Evolutionary conservation across 2,888 invertebrate species (phyloP), one percentile per base, ranked within the genome.

Genomic region (Metallyticus violacea): DNA sequence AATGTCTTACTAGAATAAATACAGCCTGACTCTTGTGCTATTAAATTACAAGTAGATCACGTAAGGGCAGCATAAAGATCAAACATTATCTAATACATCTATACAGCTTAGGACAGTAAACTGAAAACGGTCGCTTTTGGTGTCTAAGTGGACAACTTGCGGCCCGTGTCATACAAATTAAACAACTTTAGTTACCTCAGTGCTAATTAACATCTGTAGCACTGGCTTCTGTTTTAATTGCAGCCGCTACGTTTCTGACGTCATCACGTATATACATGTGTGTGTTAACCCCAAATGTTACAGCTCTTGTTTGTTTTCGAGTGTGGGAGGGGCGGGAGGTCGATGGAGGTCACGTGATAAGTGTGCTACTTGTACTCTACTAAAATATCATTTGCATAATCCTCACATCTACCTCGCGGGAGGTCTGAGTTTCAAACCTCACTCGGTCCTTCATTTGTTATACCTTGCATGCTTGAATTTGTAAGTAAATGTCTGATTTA

Each of bases 131-230:
- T 62, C 40, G 83, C 25, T 27, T 29, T 7, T 29, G 30, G 22
- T 29, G 26, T n/a, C 26, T 29, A 25, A 28, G 76, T 26, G 83
- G 62, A 30, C 62, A 76, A 30, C 30, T 40, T 62, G 40, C 40
- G 22, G 40, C 22, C 40, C 80, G 81, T 84, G 86, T 84, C 86
- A 80, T 40, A 85, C 79, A 85, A 86, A 84, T 86, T 86, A 85
- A 85, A 87, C 85, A 81, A 85, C 76, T 87, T 85, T 78, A 76
- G 40, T 77, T 83, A 81, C 86, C 83, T 40, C 83, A 27, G 27
- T 77, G 26, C 87, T 85, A 85, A 87, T 87, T 87, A 87, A 85
- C 83, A 81, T 81, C 81, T 81, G 26, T 27, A 77, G 22, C 26
- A 62, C 76, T 30, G 83, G 77, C 83, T 83, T 83, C 27, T 77